Base-by-base conservation (phyloP, 2,797 vertebrate species). In the Falco cherrug region DNA sequence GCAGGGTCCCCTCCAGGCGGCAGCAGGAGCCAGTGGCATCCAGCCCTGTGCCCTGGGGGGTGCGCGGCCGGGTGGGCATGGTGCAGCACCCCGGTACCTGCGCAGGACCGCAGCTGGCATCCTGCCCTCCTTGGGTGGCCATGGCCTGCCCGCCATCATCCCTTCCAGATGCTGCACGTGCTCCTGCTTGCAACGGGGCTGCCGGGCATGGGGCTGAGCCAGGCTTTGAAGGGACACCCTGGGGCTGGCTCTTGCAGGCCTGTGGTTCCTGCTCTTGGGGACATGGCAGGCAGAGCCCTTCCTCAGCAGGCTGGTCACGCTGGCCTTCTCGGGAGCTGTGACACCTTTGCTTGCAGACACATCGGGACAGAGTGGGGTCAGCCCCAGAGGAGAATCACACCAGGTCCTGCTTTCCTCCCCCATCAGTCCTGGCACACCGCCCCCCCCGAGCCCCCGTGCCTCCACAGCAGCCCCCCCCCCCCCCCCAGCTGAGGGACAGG, bases 1-100 rank as follows among this genome's bases (percentile, higher is more conserved):
- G 98, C 82, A 98, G 92, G 31, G 98, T 98, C 84, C 99, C 98
- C 93, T 98, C 98, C 82, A 98, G 89, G 71, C 96, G 96, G 94
- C 97, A 98, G 96, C 98, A 98, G 90, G 98, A 97, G 94, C 98
- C 98, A 95, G 98, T 97, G 39, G 95, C 90, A 91, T 98, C 98
- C 76, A 98, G 95, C 91, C 98, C 98, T 25, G 96, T 96, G 41
- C 98, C 98, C 98, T 98, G 59, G 33, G 8, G 22, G 22, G 43
- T 18, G 43, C 43, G 43, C 17, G 17, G 43, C 43, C 4, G 43
- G 43, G 17, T 19, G 43, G 43, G 43, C 43, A 45, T 45, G 43
- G 17, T 45, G 25, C 50, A 51, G 50, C 24, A 14, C 50, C 25
- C 50, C 25, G 12, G 17, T 9, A 45, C 43, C 43, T 9, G 43